These are phyloP conservation scores for Harpalus rubripes DNA, from an alignment of 2,888 invertebrate species.

Conservation along the genomic window DNA sequence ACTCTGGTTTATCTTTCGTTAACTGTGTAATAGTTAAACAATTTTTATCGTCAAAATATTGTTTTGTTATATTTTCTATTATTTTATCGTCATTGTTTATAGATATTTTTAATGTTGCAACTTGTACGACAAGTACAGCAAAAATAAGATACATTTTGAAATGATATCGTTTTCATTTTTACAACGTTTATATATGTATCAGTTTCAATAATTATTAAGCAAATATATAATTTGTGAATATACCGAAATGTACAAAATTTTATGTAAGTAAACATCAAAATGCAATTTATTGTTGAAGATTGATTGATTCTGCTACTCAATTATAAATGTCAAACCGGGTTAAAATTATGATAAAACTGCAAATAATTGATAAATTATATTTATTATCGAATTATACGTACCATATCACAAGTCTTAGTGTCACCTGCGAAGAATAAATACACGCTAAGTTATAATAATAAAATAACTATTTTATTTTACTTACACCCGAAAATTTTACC, in stretches of 20 bases:
- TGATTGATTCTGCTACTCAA: conserved; percentile 5
- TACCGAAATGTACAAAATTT: neutral
- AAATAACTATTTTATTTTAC: conserved; percentile 54
- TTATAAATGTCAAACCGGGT: neutral
- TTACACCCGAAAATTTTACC: conserved; percentile 48
- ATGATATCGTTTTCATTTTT: neutral
- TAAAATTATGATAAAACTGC: conserved; percentile 40
- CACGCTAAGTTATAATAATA: conserved; percentile 39
- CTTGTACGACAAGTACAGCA: neutral
- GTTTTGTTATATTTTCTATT: conserved; percentile 33
- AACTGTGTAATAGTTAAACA: conserved; percentile 50
- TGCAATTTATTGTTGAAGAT: neutral
- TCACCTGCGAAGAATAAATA: conserved; percentile 30
- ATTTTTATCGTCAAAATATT: conserved; percentile 35
- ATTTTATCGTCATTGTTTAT: conserved; percentile 1
- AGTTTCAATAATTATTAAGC: conserved; percentile 4
- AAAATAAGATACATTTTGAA: conserved; percentile 2
- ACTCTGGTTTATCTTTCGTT: conserved; percentile 12
- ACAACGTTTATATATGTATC: neutral
- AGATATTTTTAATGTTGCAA: neutral
- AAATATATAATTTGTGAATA: neutral
- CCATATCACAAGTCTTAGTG: conserved; percentile 8
- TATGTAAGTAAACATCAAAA: no score
- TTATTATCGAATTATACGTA: conserved; percentile 32
- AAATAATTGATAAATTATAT: conserved; percentile 28